phyloP scores from a whole-genome alignment of 2,888 invertebrate species.

The Leptogaster cylindrica region DNA sequence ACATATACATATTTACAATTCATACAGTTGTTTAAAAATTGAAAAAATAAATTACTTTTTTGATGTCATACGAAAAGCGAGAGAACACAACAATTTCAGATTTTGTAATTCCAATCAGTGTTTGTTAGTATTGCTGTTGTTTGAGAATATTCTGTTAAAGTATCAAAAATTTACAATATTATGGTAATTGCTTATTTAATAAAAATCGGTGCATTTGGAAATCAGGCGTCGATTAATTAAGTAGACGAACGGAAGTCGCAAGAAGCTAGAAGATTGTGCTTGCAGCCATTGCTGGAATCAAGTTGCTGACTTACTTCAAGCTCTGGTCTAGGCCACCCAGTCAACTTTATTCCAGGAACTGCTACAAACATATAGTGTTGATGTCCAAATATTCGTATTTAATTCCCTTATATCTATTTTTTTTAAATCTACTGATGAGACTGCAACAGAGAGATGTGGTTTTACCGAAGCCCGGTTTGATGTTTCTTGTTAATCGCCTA shows the following conservation, averaged over 20 bases:
- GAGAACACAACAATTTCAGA: conserved; percentile 29
- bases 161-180: too few relatives aligned
- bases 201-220: too few relatives aligned
- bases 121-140: conserved; percentile 19
- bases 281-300: conserved; percentile 62
- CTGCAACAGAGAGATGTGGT: background rate
- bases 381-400: too few relatives aligned
- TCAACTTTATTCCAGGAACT: conserved; percentile 63
- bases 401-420: conserved; percentile 18
- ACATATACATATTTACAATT: conserved; percentile 37
- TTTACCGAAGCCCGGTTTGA: background rate
- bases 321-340: conserved; percentile 62
- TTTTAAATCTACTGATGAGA: background rate
- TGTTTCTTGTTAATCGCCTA: background rate
- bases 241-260: conserved; percentile 7
- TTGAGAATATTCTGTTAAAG: background rate
- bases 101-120: conserved; percentile 21
- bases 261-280: conserved; percentile 47
- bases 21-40: background rate
- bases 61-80: conserved; percentile 13
- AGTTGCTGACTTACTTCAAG: conserved; percentile 61
- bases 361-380: conserved; percentile 53
- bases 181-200: too few relatives aligned
- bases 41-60: conserved; percentile 14
- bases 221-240: background rate